These are phyloP conservation scores for Solea solea DNA, from an alignment of 2,113 vertebrate species.

Conservation along the genomic window DNA sequence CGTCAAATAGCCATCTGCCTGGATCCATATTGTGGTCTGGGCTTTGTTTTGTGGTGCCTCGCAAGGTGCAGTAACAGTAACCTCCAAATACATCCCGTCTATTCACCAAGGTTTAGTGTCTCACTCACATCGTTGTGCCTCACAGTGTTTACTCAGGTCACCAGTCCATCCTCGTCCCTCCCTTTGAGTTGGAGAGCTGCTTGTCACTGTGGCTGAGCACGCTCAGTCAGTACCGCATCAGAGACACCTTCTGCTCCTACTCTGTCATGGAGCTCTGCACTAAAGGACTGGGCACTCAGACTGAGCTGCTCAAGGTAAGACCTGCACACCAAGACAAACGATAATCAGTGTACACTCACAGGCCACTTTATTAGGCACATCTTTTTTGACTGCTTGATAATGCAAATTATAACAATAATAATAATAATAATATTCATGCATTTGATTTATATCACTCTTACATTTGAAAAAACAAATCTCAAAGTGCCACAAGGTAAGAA, in stretches of 20 bases:
- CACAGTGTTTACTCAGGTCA: conserved; percentile 94
- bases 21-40: conserved; percentile 97
- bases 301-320: conserved; percentile 92
- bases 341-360: background rate
- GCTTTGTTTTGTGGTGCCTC: conserved; percentile 98
- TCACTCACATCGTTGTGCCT: background rate
- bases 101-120: background rate
- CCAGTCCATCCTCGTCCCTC: conserved; percentile 97
- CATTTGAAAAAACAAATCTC: too few species aligned
- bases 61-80: conserved; percentile 85
- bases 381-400: too few species aligned
- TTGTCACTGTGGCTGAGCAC: conserved; percentile 95
- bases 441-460: too few species aligned
- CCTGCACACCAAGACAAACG: background rate
- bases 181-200: conserved; percentile 95
- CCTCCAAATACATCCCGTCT: background rate
- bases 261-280: conserved; percentile 99
- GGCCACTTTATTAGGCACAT: too few species aligned
- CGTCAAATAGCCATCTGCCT: conserved; percentile 98
- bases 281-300: conserved; percentile 95
- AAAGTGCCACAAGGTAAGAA: too few species aligned
- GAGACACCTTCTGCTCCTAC: conserved; percentile 99
- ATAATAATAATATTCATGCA: too few species aligned
- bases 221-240: conserved; percentile 96
- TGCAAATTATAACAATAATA: too few species aligned